These are phyloP conservation scores for Epinotia brunnichana DNA, from an alignment of 2,888 invertebrate genomes.

Conservation along the genomic window DNA sequence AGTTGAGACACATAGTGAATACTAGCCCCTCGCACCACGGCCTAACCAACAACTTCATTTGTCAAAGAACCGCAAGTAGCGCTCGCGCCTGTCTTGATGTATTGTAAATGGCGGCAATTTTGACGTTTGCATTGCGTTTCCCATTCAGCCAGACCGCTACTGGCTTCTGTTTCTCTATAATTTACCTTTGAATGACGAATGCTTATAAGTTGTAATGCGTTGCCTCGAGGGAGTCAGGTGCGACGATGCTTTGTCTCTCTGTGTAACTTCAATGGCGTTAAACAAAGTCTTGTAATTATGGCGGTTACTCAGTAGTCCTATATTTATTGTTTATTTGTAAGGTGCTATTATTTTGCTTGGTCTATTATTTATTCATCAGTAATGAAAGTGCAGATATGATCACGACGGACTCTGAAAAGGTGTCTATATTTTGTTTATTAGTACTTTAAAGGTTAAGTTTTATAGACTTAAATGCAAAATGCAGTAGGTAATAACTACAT, in stretches of 20 bases:
- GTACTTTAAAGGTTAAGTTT: background rate
- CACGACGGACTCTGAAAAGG: background rate
- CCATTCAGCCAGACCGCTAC: constrained; percentile 60
- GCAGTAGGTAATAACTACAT: no score
- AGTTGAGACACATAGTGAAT: background rate
- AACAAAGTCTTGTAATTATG: constrained; percentile 28
- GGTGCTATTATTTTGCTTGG: background rate
- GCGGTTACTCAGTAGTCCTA: constrained; percentile 11
- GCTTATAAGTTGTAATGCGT: constrained; percentile 54
- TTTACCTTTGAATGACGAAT: constrained; percentile 64
- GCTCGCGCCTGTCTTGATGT: constrained; percentile 61
- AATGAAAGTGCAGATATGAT: constrained; percentile 2
- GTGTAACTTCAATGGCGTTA: constrained; percentile 14
- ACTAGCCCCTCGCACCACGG: constrained; percentile 51
- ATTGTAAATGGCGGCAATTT: constrained; percentile 72
- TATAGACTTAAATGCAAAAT: no score
- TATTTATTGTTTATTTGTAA: constrained; percentile 2
- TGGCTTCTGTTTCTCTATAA: constrained; percentile 66
- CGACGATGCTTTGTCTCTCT: constrained; percentile 23
- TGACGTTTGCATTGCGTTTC: constrained; percentile 68
- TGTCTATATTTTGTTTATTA: background rate
- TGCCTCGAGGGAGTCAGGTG: constrained; percentile 39
- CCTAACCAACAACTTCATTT: constrained; percentile 72
- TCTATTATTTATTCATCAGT: constrained; percentile 2
- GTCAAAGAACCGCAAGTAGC: constrained; percentile 73